Conservation (phyloP, 2,113 vertebrate species). For the Myiagra hebetior region DNA sequence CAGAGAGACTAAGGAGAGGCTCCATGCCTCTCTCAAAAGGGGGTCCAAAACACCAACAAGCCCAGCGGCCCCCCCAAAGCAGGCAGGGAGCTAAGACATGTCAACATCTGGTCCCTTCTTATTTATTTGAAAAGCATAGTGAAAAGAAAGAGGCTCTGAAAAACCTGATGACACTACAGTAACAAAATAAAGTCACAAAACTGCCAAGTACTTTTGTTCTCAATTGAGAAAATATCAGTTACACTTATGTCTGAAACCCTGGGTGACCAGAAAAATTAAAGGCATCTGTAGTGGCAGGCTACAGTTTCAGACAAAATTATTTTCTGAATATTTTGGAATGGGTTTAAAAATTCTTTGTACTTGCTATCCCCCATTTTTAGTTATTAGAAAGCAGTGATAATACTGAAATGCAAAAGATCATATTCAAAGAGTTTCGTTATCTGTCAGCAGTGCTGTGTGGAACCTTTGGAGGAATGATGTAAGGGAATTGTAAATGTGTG, state of each 20-base stretch:
- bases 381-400: not conserved
- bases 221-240: not conserved
- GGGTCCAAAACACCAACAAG: too few relatives aligned
- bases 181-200: not conserved
- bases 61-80: too few relatives aligned
- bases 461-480: not conserved
- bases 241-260: not conserved
- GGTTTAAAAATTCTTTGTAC: not conserved
- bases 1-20: too few relatives aligned
- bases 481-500: constrained; percentile 37
- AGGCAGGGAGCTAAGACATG: too few relatives aligned
- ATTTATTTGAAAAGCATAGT: not conserved
- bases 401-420: not conserved
- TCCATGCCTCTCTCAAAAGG: too few relatives aligned
- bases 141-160: not conserved
- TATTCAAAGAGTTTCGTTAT: not conserved
- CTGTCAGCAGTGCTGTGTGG: not conserved
- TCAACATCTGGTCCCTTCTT: not conserved
- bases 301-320: not conserved
- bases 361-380: not conserved
- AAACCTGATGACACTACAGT: not conserved
- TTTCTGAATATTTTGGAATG: not conserved
- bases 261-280: not conserved
- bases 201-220: not conserved
- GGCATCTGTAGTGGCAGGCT: not conserved